Conservation (phyloP, 2,888 invertebrate genomes). For the Thyatira batis region DNA sequence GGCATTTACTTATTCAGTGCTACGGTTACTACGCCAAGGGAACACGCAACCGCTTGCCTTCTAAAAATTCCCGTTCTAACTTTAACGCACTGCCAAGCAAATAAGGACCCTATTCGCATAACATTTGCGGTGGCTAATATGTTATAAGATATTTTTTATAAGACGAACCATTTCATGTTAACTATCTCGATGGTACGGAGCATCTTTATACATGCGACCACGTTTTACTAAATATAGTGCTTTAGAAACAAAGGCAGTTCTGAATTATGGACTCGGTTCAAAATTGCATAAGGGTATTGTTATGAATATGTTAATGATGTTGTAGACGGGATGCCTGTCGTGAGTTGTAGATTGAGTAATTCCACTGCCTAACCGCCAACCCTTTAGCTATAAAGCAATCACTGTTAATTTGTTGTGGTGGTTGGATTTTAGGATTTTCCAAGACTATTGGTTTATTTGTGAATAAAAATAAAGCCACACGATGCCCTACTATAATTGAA, state of each 20-base stretch:
- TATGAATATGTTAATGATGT: conserved; percentile 55
- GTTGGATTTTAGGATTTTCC: not conserved
- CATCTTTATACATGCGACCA: conserved; percentile 61
- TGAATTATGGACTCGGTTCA: conserved; percentile 48
- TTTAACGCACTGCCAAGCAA: conserved; percentile 17
- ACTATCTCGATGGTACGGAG: conserved; percentile 55
- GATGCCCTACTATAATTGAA: conserved; percentile 14
- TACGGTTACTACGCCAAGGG: conserved; percentile 65
- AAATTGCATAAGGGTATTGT: conserved; percentile 44
- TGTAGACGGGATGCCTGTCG: conserved; percentile 18
- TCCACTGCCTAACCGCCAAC: conserved; percentile 9
- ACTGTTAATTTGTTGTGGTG: not conserved
- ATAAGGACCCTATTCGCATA: conserved; percentile 24
- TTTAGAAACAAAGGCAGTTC: conserved; percentile 43
- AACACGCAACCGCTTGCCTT: conserved; percentile 58
- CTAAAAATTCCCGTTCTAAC: conserved; percentile 45
- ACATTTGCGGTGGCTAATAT: conserved; percentile 19
- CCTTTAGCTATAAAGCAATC: not conserved
- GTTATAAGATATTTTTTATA: conserved; percentile 18
- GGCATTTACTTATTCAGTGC: conserved; percentile 81
- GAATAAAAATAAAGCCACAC: not conserved
- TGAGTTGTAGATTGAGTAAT: conserved; percentile 32
- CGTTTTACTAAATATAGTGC: conserved; percentile 59
- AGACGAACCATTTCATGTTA: conserved; percentile 34
- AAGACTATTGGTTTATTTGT: not conserved